These are phyloP conservation scores for Allolobophora icterica DNA, from an alignment of 2,888 invertebrate genomes.

Conservation along the genomic window DNA sequence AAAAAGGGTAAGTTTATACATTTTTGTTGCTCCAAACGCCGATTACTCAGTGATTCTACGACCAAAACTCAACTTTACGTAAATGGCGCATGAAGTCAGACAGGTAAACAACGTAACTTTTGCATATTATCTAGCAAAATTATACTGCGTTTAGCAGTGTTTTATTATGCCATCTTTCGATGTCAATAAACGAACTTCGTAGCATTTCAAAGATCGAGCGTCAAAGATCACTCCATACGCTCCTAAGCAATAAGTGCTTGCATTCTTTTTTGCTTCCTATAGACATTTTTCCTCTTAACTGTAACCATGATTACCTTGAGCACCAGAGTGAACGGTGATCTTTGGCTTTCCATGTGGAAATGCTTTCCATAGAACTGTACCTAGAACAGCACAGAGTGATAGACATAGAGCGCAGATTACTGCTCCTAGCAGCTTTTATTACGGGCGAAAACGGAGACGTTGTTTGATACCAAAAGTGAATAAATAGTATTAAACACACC, in stretches of 20 bases:
- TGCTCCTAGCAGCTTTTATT: too few species aligned
- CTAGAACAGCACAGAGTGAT: too few species aligned
- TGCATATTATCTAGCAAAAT: not conserved
- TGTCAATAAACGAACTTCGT: not conserved
- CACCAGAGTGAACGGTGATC: too few species aligned
- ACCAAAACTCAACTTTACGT: not conserved
- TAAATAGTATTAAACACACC: too few species aligned
- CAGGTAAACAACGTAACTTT: not conserved
- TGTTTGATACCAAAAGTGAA: too few species aligned
- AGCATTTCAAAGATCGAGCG: not conserved
- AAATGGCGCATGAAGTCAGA: constrained; percentile 11
- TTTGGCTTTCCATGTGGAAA: too few species aligned
- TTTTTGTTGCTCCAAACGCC: not conserved
- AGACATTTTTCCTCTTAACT: too few species aligned
- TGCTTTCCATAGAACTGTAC: too few species aligned
- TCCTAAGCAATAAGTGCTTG: not conserved
- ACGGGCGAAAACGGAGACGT: too few species aligned
- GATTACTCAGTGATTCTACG: not conserved
- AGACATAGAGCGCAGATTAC: too few species aligned
- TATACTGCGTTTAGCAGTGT: not conserved
- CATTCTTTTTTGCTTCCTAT: too few species aligned
- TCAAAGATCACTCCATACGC: not conserved
- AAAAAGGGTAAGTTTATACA: not conserved
- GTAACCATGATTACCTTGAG: too few species aligned
- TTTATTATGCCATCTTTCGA: not conserved